Evolutionary conservation across 2,797 vertebrate species (phyloP), one percentile per base, ranked within the genome.

Genomic region (Rhadinocentrus ornatus): DNA sequence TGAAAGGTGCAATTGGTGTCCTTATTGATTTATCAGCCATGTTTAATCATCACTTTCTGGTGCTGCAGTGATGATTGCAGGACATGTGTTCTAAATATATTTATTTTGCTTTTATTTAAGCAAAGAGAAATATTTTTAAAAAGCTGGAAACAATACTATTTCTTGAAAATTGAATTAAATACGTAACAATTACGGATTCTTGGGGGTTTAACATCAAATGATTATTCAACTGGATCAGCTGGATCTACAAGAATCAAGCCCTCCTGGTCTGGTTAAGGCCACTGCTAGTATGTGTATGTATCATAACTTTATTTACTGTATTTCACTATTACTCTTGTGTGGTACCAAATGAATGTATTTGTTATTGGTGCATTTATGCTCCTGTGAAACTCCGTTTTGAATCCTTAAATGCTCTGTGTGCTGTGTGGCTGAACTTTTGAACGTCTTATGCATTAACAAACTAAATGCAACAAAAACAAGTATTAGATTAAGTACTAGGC

Each of bases 301-400:
- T 11, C 24, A 26, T 52, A 18, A 44, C 59, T 5, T 52, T 69
- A 7, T 56, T 37, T 55, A 76, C 34, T 62, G 73, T 77, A 13
- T 72, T 53, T 80, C 7, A 67, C 31, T 58, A 35, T 56, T 27
- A 58, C 9, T 58, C 37, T 62, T 69, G 18, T 48, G 20, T 67
- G 9, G 63, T 52, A 80, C 78, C 69, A 62, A 56, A 75, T 87
- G 85, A 86, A 81, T 90, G 83, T 90, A 86, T 83, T 81, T 84
- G 27, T 39, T 69, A 34, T 69, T 52, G 73, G 75, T 83, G 79
- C 77, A 44, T 70, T 57, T 66, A 26, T 35, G 61, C n/a, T 68
- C 39, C 20, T 24, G 31, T 57, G 39, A 70, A 65, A 29, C 54
- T 80, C 75, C 35, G 2, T 35, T 66, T 64, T 41, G 46, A 62